phyloP scores from a whole-genome alignment of 2,888 invertebrate species.

The Xylota segnis region DNA sequence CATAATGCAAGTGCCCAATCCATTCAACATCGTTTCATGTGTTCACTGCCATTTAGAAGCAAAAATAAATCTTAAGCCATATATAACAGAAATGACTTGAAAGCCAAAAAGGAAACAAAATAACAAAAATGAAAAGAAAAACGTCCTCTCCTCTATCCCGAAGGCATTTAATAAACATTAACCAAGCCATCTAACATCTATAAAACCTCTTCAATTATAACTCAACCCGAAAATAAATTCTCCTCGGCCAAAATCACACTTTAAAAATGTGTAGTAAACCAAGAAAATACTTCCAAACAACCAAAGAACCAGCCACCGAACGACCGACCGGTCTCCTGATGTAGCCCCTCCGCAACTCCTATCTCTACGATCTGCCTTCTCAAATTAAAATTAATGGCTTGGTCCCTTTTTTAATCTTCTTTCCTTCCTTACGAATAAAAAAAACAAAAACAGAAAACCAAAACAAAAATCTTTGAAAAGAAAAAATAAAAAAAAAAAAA shows the following conservation, averaged over 20 bases:
- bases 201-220: constrained; percentile 72
- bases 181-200: constrained; percentile 62
- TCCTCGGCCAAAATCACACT: constrained; percentile 59
- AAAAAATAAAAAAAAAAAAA: constrained; percentile 30
- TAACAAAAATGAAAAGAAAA: not conserved
- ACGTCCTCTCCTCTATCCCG: constrained; percentile 13
- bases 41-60: constrained; percentile 4
- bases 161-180: constrained; percentile 63
- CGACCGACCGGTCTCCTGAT: not conserved
- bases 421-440: constrained; percentile 53
- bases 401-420: constrained; percentile 75
- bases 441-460: constrained; percentile 43
- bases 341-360: not conserved
- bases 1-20: constrained; percentile 13
- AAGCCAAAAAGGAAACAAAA: not conserved
- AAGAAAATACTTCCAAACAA: constrained; percentile 65
- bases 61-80: constrained; percentile 14
- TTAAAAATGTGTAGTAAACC: constrained; percentile 73
- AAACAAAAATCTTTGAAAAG: too few species aligned
- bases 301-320: constrained; percentile 35
- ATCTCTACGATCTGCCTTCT: constrained; percentile 65
- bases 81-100: constrained; percentile 4
- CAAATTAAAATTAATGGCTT: constrained; percentile 74
- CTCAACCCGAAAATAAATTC: constrained; percentile 69
- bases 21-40: constrained; percentile 22